Base-by-base conservation (phyloP, 2,888 invertebrate species). In the Diarsia rubi region DNA sequence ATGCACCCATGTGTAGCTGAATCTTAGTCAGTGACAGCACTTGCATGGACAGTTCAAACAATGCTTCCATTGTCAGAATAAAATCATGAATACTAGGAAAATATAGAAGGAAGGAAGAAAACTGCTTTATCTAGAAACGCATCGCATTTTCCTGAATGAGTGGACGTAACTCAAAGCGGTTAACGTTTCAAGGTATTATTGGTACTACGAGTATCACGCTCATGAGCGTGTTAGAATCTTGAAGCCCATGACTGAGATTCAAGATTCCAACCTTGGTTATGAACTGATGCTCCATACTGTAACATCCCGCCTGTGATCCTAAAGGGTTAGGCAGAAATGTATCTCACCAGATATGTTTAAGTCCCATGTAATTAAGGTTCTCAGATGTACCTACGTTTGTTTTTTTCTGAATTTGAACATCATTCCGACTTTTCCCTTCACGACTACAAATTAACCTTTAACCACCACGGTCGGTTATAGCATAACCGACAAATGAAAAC, bases 51-150 rank as follows among this genome's bases (percentile, higher is more conserved):
- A 16, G 19, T n/a, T 14, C n/a, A 64, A 69, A 57, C 37, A 78
- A 59, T 37, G 16, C 16, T 19, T 44, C 60, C 45, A 65, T 47
- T 37, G 54, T 65, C 57, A 62, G 19, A 69, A 45, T 57, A 31
- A 68, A 59, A 47, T 63, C 4, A 69, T 65, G n/a, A 31, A 21
- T 24, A 69, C 4, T 37, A 85, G 79, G 79, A 75, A n/a, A 79
- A 69, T 49, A 64, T 14, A 62, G 37, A 65, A 79, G 79, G 84
- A 84, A 85, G 84, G 70, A 82, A 73, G 67, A 75, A 52, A 66
- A 69, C 16, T 21, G 19, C 54, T 64, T 49, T 70, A 69, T 73
- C 63, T 47, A 59, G 3, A 45, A 47, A 65, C 3, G 21, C 57
- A 69, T 81, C 60, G 62, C 9, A 52, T 78, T 83, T 70, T 82